Conservation (phyloP, 2,797 vertebrate genomes). For the Myotis daubentonii region DNA sequence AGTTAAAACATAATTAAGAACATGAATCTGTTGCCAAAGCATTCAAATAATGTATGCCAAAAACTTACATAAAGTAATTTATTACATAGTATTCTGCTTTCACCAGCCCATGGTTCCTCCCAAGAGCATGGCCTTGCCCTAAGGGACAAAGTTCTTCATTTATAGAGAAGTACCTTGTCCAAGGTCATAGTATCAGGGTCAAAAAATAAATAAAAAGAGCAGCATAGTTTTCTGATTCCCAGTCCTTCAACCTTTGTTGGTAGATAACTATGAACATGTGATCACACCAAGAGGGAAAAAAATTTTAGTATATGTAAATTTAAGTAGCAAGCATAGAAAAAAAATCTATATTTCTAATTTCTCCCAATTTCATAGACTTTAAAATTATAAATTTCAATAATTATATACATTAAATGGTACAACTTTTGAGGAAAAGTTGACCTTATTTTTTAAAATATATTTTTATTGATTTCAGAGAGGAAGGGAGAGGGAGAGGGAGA, state of each 20-base stretch:
- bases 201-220: background rate
- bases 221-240: background rate
- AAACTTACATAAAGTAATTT: background rate
- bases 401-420: background rate
- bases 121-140: background rate
- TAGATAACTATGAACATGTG: background rate
- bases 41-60: background rate
- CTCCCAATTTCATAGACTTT: background rate
- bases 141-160: background rate
- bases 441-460: background rate
- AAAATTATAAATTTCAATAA: slow-evolving; percentile 48
- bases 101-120: background rate
- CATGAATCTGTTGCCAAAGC: background rate
- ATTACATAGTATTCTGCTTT: background rate
- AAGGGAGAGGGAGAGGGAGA: no score
- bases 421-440: background rate
- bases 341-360: slow-evolving; percentile 18
- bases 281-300: background rate
- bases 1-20: slow-evolving; percentile 28
- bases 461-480: no score
- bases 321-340: background rate
- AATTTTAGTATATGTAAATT: background rate
- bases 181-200: background rate
- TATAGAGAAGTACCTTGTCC: background rate
- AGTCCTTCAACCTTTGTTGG: background rate